phyloP scores from a whole-genome alignment of 2,888 invertebrate species.

The Lycia hirtaria region DNA sequence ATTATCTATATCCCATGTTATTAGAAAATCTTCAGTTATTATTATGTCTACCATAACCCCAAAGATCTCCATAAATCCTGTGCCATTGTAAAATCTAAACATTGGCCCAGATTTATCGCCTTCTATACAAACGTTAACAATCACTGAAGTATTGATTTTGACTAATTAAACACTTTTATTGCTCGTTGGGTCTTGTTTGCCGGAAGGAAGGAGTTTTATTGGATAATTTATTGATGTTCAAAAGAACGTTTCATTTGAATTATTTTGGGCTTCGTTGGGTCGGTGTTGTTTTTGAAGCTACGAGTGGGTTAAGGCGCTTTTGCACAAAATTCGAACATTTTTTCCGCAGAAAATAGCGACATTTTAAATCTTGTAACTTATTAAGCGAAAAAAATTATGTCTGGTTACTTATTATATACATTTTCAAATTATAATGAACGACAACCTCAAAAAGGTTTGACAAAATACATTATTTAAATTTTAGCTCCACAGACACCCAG shows the following conservation, averaged over 20 bases:
- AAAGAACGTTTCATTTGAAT: constrained; percentile 23
- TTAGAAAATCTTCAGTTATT: constrained; percentile 3
- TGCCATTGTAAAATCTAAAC: constrained; percentile 65
- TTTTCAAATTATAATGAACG: too few relatives aligned
- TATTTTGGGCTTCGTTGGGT: neutral
- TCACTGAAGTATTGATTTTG: constrained; percentile 68
- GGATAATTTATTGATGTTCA: constrained; percentile 41
- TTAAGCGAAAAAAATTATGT: too few relatives aligned
- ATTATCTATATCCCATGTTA: neutral
- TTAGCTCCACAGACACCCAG: too few relatives aligned
- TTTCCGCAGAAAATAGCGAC: too few relatives aligned
- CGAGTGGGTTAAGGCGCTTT: too few relatives aligned
- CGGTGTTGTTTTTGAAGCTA: neutral
- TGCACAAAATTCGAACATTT: too few relatives aligned
- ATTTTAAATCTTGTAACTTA: too few relatives aligned
- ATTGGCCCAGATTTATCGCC: constrained; percentile 61
- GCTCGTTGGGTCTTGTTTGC: constrained; percentile 44
- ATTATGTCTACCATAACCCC: constrained; percentile 30
- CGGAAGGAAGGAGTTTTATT: constrained; percentile 35
- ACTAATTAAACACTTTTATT: constrained; percentile 67
- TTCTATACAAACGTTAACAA: constrained; percentile 58
- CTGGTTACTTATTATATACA: too few relatives aligned
- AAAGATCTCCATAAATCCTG: constrained; percentile 31
- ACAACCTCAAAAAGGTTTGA: too few relatives aligned
- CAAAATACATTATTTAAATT: too few relatives aligned